Conservation (phyloP, 2,113 vertebrate genomes). For the Archocentrus centrarchus region DNA sequence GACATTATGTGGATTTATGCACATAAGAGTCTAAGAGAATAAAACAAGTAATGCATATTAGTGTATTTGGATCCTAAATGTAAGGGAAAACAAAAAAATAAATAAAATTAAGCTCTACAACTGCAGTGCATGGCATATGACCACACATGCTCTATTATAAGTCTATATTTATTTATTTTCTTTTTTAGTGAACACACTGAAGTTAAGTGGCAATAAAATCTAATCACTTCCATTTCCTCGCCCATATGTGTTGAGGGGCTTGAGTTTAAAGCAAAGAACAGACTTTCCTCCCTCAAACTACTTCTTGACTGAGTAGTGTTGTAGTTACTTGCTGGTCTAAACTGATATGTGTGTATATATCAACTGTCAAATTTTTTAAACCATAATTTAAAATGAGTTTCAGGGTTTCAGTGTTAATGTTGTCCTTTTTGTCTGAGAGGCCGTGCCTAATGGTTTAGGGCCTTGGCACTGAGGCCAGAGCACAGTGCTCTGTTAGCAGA, state of each 20-base stretch:
- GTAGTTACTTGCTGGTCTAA: constrained; percentile 53
- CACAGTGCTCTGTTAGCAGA: constrained; percentile 53
- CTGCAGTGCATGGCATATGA: not conserved
- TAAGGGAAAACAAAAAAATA: constrained; percentile 12
- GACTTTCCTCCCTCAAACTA: constrained; percentile 21
- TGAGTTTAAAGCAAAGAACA: constrained; percentile 19
- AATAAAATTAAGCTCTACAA: constrained; percentile 8
- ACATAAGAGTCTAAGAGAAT: not conserved
- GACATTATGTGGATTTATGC: constrained; percentile 45
- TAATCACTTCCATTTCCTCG: constrained; percentile 43
- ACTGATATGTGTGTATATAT: constrained; percentile 61
- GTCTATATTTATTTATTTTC: constrained; percentile 25
- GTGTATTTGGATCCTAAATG: constrained; percentile 28
- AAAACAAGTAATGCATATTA: not conserved
- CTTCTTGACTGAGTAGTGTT: constrained; percentile 62
- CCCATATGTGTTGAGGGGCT: not conserved
- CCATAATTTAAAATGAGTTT: constrained; percentile 54
- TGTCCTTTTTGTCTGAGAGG: constrained; percentile 53
- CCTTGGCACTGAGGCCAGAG: constrained; percentile 25
- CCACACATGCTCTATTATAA: constrained; percentile 43
- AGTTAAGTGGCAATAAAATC: constrained; percentile 48
- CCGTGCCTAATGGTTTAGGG: constrained; percentile 56
- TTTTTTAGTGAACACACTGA: constrained; percentile 23
- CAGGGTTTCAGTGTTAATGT: constrained; percentile 41
- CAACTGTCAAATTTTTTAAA: constrained; percentile 73